Conservation (phyloP, 1,140 invertebrate species). For the Brachionus calyciflorus region DNA sequence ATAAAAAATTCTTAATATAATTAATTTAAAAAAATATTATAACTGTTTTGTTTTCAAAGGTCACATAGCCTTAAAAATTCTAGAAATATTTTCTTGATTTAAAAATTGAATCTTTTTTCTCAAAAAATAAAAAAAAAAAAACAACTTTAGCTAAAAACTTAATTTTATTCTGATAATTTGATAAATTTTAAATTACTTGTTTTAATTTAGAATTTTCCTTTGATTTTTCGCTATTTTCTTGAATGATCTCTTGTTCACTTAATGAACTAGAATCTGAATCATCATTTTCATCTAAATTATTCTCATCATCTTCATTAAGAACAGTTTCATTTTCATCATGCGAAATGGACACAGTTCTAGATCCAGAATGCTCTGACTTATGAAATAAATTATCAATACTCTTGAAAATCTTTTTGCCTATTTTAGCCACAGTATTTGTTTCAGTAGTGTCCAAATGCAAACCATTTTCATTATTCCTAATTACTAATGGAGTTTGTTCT, state of each 20-base stretch:
- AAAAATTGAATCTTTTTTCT: no score
- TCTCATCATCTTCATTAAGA: background rate
- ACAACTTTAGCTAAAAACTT: no score
- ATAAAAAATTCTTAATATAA: no score
- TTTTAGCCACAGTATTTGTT: background rate
- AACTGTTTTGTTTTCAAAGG: no score
- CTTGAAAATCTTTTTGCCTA: slow-evolving; percentile 29
- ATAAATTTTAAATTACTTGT: background rate
- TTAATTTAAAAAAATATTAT: no score
- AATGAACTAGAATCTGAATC: background rate
- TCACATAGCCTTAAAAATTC: no score
- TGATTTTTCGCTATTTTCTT: background rate
- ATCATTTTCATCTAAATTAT: background rate
- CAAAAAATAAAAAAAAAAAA: no score
- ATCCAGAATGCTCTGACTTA: background rate
- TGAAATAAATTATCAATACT: slow-evolving; percentile 34
- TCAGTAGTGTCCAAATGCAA: no score
- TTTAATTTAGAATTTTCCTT: background rate
- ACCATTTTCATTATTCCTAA: background rate
- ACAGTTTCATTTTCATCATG: slow-evolving; percentile 20
- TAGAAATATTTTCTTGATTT: no score
- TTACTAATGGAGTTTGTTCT: background rate
- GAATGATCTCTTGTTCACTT: background rate
- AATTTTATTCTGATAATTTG: no score
- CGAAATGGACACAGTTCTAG: background rate